A percentile compares a stretch with the other conserved stretches of the same genome.
These are phyloP conservation scores for Xenentodon cancila DNA, from an alignment of 2,797 vertebrate species.

Conservation along the genomic window DNA sequence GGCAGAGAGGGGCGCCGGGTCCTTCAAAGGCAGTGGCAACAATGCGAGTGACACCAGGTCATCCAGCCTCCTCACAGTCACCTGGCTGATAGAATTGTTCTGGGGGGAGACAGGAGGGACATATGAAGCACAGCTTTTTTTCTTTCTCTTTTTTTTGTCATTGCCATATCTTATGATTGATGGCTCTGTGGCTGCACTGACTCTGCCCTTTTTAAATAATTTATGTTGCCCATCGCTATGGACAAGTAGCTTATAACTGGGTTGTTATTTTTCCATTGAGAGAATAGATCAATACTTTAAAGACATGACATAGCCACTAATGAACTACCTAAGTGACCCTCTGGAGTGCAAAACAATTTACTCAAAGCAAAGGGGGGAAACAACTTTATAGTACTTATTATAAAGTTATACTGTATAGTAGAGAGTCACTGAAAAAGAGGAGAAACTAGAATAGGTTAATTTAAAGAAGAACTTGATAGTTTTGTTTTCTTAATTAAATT, in stretches of 20 bases:
- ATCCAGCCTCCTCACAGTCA: conserved; percentile 91
- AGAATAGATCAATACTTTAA: conserved; percentile 93
- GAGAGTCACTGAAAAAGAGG: conserved; percentile 28
- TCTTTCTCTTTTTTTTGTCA: conserved; percentile 81
- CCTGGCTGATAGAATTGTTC: conserved; percentile 99
- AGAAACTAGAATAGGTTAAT: not conserved
- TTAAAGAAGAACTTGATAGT: not conserved
- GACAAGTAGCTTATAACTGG: conserved; percentile 97
- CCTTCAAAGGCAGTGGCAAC: conserved; percentile 97
- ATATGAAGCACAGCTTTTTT: conserved; percentile 90
- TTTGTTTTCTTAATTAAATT: too few species aligned
- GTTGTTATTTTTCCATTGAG: conserved; percentile 99
- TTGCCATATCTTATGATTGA: conserved; percentile 99
- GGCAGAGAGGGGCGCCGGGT: conserved; percentile 87
- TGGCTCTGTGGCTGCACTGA: conserved; percentile 97
- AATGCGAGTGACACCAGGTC: conserved; percentile 98
- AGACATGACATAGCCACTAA: conserved; percentile 90
- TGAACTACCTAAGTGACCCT: conserved; percentile 85
- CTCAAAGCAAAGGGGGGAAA: conserved; percentile 67
- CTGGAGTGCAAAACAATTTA: conserved; percentile 80
- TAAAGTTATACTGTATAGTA: conserved; percentile 46
- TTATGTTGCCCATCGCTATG: conserved; percentile 97
- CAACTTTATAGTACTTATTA: conserved; percentile 49
- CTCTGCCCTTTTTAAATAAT: conserved; percentile 99
- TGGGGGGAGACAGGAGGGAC: conserved; percentile 89